A percentile compares a stretch with the other conserved stretches of the same genome.
Evolutionary conservation across 2,797 vertebrate species (phyloP).

Genomic region (Pangasius macronema): DNA sequence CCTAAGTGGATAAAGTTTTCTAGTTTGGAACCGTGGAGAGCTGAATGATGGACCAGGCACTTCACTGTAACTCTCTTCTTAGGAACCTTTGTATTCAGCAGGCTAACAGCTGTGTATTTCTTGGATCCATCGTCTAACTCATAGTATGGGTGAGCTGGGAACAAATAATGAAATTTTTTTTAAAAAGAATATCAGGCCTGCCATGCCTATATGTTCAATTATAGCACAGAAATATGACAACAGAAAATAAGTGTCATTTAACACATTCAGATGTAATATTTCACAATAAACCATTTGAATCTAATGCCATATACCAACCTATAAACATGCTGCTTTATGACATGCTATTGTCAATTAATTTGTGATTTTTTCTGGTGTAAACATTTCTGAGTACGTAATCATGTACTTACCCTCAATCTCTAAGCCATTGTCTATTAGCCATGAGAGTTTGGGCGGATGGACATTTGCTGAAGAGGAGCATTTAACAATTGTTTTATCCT

Average conservation of each 20-base stretch:
- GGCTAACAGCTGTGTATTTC: slow-evolving; percentile 51
- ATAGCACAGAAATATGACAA: background rate
- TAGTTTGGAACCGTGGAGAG: slow-evolving; percentile 44
- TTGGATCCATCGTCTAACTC: slow-evolving; percentile 23
- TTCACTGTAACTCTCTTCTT: slow-evolving; percentile 59
- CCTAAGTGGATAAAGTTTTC: slow-evolving; percentile 60
- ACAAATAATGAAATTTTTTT: slow-evolving; percentile 31
- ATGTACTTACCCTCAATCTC: slow-evolving; percentile 68
- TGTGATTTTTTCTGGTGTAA: background rate
- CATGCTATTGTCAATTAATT: background rate
- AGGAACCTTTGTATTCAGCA: slow-evolving; percentile 49
- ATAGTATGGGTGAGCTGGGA: slow-evolving; percentile 59
- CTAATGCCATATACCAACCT: background rate
- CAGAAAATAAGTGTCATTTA: background rate
- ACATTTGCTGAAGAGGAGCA: slow-evolving; percentile 66
- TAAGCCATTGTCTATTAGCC: slow-evolving; percentile 61
- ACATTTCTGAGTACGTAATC: background rate
- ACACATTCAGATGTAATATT: background rate
- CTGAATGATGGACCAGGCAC: slow-evolving; percentile 68
- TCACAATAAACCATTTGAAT: background rate
- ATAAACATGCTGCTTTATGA: background rate
- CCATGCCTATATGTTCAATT: background rate
- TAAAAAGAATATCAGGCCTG: background rate
- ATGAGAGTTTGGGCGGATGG: slow-evolving; percentile 64
- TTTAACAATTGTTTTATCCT: slow-evolving; percentile 56